Evolutionary conservation across 2,113 vertebrate genomes (phyloP).

Genomic region (Meleagris gallopavo): DNA sequence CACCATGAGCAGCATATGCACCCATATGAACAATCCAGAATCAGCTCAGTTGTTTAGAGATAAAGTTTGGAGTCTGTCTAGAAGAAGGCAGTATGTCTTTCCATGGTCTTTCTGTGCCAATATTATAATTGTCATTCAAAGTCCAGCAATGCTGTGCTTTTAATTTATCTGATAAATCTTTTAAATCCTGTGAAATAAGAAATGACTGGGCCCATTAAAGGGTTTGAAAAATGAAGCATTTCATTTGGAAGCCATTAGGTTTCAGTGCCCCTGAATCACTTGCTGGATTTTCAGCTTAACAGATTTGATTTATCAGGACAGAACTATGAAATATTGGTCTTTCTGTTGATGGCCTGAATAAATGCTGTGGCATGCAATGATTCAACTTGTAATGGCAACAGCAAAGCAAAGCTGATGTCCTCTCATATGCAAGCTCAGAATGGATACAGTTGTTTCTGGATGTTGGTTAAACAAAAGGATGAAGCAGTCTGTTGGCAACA

Average conservation of each 20-base stretch:
- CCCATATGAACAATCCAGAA: not conserved
- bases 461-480: not conserved
- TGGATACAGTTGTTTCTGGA: not conserved
- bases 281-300: not conserved
- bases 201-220: not conserved
- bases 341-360: not conserved
- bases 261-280: not conserved
- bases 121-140: conserved; percentile 9
- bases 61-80: not conserved
- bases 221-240: conserved; percentile 18
- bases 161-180: conserved; percentile 8
- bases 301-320: not conserved
- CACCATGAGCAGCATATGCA: not conserved
- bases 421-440: not conserved
- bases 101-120: not conserved
- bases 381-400: not conserved
- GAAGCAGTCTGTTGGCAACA: not conserved
- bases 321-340: not conserved
- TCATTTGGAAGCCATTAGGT: not conserved
- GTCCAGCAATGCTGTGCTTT: not conserved
- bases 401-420: not conserved
- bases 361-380: not conserved
- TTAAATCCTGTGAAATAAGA: not conserved
- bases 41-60: not conserved
- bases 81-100: not conserved